Evolutionary conservation across 2,113 vertebrate genomes (phyloP).

Genomic region (Macaca mulatta): DNA sequence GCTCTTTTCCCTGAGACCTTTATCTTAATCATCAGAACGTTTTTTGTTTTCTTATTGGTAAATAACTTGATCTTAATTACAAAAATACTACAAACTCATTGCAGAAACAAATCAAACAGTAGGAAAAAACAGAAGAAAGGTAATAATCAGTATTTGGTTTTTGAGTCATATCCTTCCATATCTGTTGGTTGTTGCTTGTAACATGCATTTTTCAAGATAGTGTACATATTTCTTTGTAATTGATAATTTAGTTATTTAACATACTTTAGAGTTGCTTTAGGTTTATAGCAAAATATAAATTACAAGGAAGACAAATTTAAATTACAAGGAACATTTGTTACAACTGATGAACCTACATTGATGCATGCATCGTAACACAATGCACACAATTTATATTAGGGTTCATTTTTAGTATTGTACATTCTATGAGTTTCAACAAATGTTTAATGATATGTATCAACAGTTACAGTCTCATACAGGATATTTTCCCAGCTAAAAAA

Average conservation of each 20-base stretch:
- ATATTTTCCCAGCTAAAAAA: too few species aligned
- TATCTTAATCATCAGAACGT: neutral
- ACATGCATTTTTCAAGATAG: neutral
- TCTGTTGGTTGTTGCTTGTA: neutral
- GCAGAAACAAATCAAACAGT: neutral
- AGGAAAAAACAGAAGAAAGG: neutral
- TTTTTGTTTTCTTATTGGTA: neutral
- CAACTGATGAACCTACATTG: neutral
- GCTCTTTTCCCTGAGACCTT: neutral
- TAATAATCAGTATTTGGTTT: neutral
- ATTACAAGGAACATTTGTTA: neutral
- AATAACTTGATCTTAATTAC: conserved; percentile 13
- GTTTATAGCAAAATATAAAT: neutral
- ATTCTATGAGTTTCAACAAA: neutral
- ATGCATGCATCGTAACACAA: neutral
- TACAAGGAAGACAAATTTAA: neutral
- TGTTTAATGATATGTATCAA: neutral
- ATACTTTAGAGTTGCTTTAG: neutral
- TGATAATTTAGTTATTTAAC: neutral
- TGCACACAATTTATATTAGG: neutral
- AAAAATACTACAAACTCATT: neutral
- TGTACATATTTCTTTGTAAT: neutral
- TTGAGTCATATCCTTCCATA: neutral
- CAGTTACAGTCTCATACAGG: neutral
- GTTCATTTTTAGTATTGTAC: neutral